Evolutionary conservation across 2,113 vertebrate species (phyloP).

Genomic region (Anguilla rostrata): DNA sequence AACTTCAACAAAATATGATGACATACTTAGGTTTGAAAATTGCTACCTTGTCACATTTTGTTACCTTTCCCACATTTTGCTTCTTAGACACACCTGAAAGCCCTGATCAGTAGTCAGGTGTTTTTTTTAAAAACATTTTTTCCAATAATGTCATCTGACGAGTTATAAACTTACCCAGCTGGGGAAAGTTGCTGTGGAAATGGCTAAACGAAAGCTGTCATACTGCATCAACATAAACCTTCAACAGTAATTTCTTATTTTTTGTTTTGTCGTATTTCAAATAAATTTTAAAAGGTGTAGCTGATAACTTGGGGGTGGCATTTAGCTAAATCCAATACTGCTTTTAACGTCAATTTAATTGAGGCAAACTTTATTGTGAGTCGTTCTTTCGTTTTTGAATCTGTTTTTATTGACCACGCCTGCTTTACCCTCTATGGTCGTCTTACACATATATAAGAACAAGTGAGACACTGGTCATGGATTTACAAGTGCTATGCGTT

Average conservation of each 20-base stretch:
- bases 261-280: conserved; percentile 11
- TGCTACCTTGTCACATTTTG: no score
- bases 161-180: no score
- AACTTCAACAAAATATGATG: no score
- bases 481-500: conserved; percentile 30
- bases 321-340: conserved; percentile 1
- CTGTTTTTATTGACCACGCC: conserved; percentile 16
- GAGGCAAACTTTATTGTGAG: conserved; percentile 7
- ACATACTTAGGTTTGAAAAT: no score
- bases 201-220: no score
- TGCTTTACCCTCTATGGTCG: background rate
- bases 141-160: no score
- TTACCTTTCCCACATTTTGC: no score
- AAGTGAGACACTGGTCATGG: conserved; percentile 9
- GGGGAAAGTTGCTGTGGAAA: no score
- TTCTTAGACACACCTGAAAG: no score
- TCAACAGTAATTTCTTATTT: background rate
- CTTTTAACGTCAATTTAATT: background rate
- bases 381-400: background rate
- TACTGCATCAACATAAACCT: no score
- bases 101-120: no score
- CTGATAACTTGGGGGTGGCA: background rate
- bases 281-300: background rate
- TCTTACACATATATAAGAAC: conserved; percentile 4
- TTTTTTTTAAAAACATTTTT: no score